Evolutionary conservation across 2,888 invertebrate species (phyloP).

Genomic region (Tuberolachnus salignus): DNA sequence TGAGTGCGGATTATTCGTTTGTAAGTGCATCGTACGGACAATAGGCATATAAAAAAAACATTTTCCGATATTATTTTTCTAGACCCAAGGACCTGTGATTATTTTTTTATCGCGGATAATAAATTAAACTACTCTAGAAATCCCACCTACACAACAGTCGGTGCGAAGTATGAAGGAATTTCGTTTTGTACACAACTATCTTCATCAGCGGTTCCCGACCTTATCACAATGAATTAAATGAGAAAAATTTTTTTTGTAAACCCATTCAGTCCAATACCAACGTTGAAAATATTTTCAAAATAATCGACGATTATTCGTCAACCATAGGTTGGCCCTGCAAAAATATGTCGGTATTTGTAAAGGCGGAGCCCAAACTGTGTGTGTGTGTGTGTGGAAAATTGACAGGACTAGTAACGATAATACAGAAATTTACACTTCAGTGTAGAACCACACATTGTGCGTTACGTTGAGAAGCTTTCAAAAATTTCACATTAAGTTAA

Average conservation of each 20-base stretch:
- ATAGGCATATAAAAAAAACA: too few species aligned
- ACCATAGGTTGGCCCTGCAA: slow-evolving; percentile 58
- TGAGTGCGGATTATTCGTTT: too few species aligned
- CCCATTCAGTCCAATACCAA: not conserved
- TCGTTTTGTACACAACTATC: too few species aligned
- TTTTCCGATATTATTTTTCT: too few species aligned
- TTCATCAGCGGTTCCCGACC: too few species aligned
- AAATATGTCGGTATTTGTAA: slow-evolving; percentile 16
- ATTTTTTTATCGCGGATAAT: too few species aligned
- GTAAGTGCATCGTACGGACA: too few species aligned
- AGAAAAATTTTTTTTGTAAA: slow-evolving; percentile 21
- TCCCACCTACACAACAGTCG: too few species aligned
- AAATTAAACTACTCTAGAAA: too few species aligned
- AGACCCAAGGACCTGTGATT: too few species aligned
- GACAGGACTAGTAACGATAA: not conserved
- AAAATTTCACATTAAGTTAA: too few species aligned
- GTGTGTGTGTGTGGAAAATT: slow-evolving; percentile 30
- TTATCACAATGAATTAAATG: slow-evolving; percentile 11
- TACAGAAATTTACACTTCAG: slow-evolving; percentile 58
- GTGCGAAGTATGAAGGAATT: too few species aligned
- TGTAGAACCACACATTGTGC: slow-evolving; percentile 14
- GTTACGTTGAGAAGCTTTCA: slow-evolving; percentile 23
- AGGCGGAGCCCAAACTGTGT: slow-evolving; percentile 1
- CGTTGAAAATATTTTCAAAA: slow-evolving; percentile 11
- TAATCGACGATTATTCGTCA: not conserved